A percentile compares a stretch with the other conserved stretches of the same genome.
Conservation (phyloP, 2,888 invertebrate genomes). For the Drosophila leonis region DNA sequence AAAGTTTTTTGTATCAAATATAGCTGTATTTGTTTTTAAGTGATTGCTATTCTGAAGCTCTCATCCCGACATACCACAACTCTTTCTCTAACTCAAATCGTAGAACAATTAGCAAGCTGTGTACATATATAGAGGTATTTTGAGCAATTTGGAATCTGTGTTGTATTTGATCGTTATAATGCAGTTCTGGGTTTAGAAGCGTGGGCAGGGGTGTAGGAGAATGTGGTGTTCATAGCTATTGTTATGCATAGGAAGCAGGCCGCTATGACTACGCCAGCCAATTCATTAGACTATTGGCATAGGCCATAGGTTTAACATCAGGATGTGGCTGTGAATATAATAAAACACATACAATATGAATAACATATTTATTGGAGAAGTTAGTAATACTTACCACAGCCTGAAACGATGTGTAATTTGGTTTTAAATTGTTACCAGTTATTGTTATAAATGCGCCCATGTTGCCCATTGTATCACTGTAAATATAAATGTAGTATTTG, state of each 20-base stretch:
- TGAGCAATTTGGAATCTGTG: constrained; percentile 65
- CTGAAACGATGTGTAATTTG: constrained; percentile 95
- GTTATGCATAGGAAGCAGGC: constrained; percentile 49
- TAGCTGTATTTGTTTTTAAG: constrained; percentile 64
- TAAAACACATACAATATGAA: constrained; percentile 51
- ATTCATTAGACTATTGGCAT: constrained; percentile 94
- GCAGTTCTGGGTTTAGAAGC: constrained; percentile 58
- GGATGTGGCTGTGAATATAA: constrained; percentile 95
- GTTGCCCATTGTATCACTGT: constrained; percentile 99
- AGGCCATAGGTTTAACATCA: constrained; percentile 98
- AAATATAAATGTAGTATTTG: constrained; percentile 71
- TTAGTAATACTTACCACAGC: constrained; percentile 92
- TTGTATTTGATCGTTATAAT: constrained; percentile 53
- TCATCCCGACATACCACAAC: constrained; percentile 33
- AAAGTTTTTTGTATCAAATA: constrained; percentile 71
- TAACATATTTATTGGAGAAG: neutral
- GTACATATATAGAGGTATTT: constrained; percentile 56
- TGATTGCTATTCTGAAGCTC: constrained; percentile 52
- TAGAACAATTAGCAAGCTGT: constrained; percentile 48
- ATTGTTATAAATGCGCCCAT: constrained; percentile 98
- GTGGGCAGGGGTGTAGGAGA: constrained; percentile 34
- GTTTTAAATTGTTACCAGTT: constrained; percentile 95
- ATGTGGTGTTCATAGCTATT: constrained; percentile 52
- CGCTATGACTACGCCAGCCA: constrained; percentile 85
- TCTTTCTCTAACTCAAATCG: constrained; percentile 44